Percentiles rank a stretch among this genome's conserved stretches.
phyloP scores from a whole-genome alignment of 2,797 vertebrate species.

The Hippoglossus hippoglossus region DNA sequence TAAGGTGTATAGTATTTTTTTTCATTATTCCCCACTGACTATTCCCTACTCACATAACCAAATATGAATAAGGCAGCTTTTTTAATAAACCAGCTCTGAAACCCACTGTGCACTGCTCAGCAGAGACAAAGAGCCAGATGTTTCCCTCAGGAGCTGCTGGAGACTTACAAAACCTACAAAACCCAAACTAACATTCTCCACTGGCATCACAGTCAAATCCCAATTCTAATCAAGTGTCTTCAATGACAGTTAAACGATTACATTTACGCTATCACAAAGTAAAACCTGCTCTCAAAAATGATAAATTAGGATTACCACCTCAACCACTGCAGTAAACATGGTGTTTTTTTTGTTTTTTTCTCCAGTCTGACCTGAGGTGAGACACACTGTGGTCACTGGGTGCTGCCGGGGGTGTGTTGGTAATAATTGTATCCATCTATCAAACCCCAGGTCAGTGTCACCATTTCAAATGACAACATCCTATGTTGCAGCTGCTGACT shows the following conservation, averaged over 20 bases:
- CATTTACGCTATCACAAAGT: background rate
- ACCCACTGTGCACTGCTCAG: background rate
- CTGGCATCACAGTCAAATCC: background rate
- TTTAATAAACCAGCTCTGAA: background rate
- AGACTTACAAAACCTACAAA: background rate
- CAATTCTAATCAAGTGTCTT: background rate
- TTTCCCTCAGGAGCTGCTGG: background rate
- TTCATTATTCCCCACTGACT: too few species aligned
- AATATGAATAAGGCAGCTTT: background rate
- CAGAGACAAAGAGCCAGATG: background rate
- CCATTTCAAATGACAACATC: conserved; percentile 66
- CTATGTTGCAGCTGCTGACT: conserved; percentile 67
- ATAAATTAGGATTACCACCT: background rate
- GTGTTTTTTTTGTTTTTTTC: conserved; percentile 4
- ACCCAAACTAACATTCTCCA: too few species aligned
- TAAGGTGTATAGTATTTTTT: too few species aligned
- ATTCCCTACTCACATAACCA: too few species aligned
- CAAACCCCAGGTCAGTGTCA: conserved; percentile 71
- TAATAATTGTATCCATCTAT: conserved; percentile 73
- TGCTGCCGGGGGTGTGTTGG: conserved; percentile 35
- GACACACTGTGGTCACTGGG: conserved; percentile 26
- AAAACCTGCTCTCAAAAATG: background rate
- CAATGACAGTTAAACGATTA: background rate
- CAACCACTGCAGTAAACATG: background rate
- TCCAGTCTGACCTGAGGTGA: conserved; percentile 20